Conservation (phyloP, 2,888 invertebrate genomes). For the Physocephala rufipes region DNA sequence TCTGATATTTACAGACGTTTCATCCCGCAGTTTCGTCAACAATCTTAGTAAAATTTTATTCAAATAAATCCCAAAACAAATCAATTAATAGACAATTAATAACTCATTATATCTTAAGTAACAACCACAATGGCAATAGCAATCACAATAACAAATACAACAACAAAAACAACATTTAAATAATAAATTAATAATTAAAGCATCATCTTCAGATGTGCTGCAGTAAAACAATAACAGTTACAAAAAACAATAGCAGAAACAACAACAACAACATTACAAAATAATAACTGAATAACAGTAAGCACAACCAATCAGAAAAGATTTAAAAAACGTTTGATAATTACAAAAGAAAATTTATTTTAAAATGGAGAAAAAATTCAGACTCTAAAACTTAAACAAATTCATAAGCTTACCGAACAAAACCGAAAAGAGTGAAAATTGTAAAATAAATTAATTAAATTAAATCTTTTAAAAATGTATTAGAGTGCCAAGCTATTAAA, state of each 20-base stretch:
- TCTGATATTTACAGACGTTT: too few relatives aligned
- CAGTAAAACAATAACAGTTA: constrained; percentile 14
- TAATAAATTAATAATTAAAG: not conserved
- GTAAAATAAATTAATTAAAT: constrained; percentile 44
- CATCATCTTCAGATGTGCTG: not conserved
- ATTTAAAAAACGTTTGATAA: constrained; percentile 43
- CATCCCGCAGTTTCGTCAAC: not conserved
- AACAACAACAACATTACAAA: not conserved
- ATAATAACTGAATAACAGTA: not conserved
- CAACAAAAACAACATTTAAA: constrained; percentile 5
- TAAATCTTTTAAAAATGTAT: constrained; percentile 49
- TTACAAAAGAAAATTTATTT: constrained; percentile 40
- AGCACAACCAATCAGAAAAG: not conserved
- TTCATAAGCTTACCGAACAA: not conserved
- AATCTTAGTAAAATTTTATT: constrained; percentile 28
- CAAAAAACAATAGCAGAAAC: not conserved
- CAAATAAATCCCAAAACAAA: constrained; percentile 6
- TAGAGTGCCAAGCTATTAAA: constrained; percentile 65
- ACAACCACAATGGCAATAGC: not conserved
- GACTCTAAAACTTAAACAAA: too few relatives aligned
- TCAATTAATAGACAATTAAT: constrained; percentile 6
- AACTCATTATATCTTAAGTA: constrained; percentile 18
- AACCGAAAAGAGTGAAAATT: constrained; percentile 16
- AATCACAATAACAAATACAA: constrained; percentile 12
- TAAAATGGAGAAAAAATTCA: constrained; percentile 15